These are phyloP conservation scores for Glyphotaelius pellucidus DNA, from an alignment of 2,888 invertebrate species.

Conservation along the genomic window DNA sequence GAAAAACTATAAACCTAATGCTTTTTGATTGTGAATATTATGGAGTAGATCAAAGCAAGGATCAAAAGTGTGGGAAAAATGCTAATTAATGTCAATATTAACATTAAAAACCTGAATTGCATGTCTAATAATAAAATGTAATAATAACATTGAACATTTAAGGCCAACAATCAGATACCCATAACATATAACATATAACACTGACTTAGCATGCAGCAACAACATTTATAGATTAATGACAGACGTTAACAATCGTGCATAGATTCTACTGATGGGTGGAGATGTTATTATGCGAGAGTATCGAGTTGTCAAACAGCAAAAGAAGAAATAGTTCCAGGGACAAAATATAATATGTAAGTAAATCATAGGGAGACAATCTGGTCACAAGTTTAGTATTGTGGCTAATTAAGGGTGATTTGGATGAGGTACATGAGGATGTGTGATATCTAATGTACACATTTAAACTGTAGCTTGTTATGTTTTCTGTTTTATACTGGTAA, in stretches of 20 bases:
- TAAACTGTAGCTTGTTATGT: constrained; percentile 21
- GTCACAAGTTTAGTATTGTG: not conserved
- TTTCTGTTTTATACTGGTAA: constrained; percentile 22
- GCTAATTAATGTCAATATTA: not conserved
- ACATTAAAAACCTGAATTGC: not conserved
- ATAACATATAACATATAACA: constrained; percentile 32
- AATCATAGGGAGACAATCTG: not conserved
- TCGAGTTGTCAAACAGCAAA: constrained; percentile 22
- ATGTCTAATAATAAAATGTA: not conserved
- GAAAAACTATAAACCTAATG: not conserved
- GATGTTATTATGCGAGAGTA: not conserved
- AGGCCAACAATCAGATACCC: constrained; percentile 24
- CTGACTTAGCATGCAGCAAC: constrained; percentile 36
- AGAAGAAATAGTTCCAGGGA: constrained; percentile 18
- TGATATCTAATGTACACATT: constrained; percentile 44
- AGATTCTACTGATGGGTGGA: constrained; percentile 30
- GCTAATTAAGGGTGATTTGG: constrained; percentile 7
- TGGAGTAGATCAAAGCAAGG: not conserved
- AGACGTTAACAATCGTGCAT: constrained; percentile 40
- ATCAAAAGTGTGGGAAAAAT: not conserved
- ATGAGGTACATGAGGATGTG: constrained; percentile 16
- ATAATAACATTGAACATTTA: constrained; percentile 22
- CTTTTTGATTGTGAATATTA: not conserved
- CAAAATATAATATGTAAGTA: constrained; percentile 36
- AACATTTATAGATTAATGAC: constrained; percentile 22